Evolutionary conservation across 1,140 invertebrate species (phyloP), one percentile per base, ranked within the genome.

Genomic region (Wiebesia pumilae): DNA sequence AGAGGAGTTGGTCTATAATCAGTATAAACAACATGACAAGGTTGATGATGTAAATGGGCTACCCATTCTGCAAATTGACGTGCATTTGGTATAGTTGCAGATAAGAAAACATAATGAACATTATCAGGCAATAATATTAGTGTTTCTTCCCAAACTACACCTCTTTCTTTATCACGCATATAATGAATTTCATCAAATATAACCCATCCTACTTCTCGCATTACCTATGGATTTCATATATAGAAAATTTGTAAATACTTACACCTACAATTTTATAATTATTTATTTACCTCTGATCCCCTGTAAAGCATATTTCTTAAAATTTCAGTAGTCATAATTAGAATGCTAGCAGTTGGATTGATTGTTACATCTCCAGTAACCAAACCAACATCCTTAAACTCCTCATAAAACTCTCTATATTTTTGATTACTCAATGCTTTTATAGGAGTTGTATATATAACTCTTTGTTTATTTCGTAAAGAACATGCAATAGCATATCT

Each of bases 301-400:
- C 99, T 95, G 91, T 99, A 99, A 35, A 99, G 94, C 99, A 99
- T 99, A 90, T 98, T 99, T 88, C 99, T 94, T 82, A 99, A 94
- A 96, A 99, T 99, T 96, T 99, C 99, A 51, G 99, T 99, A 4
- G 99, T 99, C 99, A 99, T 99, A 87, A 99, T 99, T 47, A 99
- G 95, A 94, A 98, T 98, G 89, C 98, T 98, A 27, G 99, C 99
- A 54, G 97, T 97, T 33, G 99, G 98, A 95, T 99, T 99, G 62
- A 99, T 99, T 9, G 99, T 99, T 9, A 99, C 98, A 95, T 99
- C 99, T 69, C 99, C 99, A 83, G 99, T 99, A 88, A 99, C 97
- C 16, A 99, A 94, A 81, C 99, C 99, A 43, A 99, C 99, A 94
- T 99, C 99, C 93, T 97, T 96, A 91, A 99, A 99, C 92, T 99